These are phyloP conservation scores for Bungarus multicinctus DNA, from an alignment of 2,113 vertebrate genomes.

Conservation along the genomic window DNA sequence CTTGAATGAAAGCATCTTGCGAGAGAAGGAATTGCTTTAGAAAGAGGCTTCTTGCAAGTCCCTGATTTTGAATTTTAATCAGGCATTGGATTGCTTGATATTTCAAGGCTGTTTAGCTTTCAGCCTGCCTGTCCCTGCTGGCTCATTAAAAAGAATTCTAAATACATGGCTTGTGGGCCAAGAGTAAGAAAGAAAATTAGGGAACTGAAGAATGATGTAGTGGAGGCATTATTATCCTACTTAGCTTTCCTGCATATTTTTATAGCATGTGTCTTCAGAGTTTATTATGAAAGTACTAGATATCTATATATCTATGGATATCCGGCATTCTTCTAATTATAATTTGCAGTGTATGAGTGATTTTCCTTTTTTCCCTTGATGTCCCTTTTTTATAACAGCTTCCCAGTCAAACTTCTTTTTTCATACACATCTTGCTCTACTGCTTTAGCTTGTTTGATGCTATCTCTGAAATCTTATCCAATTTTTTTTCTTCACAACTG, in stretches of 20 bases:
- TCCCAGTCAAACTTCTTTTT: not conserved
- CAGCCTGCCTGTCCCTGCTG: not conserved
- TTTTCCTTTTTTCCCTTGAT: not conserved
- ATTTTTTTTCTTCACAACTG: not conserved
- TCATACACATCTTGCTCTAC: not conserved
- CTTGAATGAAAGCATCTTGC: not conserved
- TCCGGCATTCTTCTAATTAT: not conserved
- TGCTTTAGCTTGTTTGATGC: not conserved
- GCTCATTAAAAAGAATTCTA: not conserved
- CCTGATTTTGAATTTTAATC: not conserved
- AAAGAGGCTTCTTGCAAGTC: not conserved
- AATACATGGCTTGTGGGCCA: not conserved
- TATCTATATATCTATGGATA: not conserved
- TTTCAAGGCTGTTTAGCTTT: not conserved
- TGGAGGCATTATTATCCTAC: not conserved
- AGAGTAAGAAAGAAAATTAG: not conserved
- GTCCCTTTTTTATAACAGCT: not conserved
- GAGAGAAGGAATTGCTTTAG: not conserved
- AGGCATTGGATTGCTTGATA: not conserved
- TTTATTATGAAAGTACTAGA: not conserved
- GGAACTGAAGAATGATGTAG: not conserved
- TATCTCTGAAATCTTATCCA: not conserved
- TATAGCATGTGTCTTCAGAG: not conserved
- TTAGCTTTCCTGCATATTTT: not conserved
- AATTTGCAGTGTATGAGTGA: not conserved